These are phyloP conservation scores for Fragum sueziense DNA, from an alignment of 2,888 invertebrate species.

Conservation along the genomic window DNA sequence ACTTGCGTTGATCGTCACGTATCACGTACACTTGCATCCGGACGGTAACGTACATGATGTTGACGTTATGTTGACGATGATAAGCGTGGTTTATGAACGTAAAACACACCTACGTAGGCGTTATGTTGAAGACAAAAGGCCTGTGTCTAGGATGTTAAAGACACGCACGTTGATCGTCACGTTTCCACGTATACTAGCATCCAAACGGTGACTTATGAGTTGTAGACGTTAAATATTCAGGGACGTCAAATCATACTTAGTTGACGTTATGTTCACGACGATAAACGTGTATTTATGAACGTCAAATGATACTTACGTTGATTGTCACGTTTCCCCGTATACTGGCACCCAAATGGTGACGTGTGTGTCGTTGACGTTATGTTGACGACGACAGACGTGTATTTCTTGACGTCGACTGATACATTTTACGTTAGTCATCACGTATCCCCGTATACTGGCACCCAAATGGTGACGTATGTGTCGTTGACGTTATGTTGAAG, in stretches of 20 bases:
- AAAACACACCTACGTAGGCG: too few relatives aligned
- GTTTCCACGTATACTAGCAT: constrained; percentile 59
- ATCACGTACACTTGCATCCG: constrained; percentile 62
- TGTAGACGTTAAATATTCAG: too few relatives aligned
- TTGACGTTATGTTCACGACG: constrained; percentile 16
- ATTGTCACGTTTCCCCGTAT: constrained; percentile 56
- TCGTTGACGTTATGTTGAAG: constrained; percentile 30
- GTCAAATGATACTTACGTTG: constrained; percentile 49
- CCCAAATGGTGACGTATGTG: constrained; percentile 59
- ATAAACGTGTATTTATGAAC: too few relatives aligned
- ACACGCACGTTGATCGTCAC: constrained; percentile 52
- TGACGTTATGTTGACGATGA: constrained; percentile 18
- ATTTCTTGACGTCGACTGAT: too few relatives aligned
- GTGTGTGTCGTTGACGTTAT: constrained; percentile 55
- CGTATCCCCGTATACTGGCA: constrained; percentile 60
- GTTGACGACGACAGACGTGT: constrained; percentile 10
- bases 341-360: constrained; percentile 60
- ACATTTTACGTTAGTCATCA: constrained; percentile 57
- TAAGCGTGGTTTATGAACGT: too few relatives aligned
- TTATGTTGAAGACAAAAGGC: constrained; percentile 13
- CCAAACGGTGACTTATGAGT: constrained; percentile 58
- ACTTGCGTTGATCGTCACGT: constrained; percentile 55
- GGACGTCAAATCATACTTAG: constrained; percentile 59
- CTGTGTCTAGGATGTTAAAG: too few relatives aligned
- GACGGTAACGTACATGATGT: constrained; percentile 54